Conservation (phyloP, 30 jellyfish, hydroid and myxozoan genomes). For the Phacellophora camtschatica region DNA sequence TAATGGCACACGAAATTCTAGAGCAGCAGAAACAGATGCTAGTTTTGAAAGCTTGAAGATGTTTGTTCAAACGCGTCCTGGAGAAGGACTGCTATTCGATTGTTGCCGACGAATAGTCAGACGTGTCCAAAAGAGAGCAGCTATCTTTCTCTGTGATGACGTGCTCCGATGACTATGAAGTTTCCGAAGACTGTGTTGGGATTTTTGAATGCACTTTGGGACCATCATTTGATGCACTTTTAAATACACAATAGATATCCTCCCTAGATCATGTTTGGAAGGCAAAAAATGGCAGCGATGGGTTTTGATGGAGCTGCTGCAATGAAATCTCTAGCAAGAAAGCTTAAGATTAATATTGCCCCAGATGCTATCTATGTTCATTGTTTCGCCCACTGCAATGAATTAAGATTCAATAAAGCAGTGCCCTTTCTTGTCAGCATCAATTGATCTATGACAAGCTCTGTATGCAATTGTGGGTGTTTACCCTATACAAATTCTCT, state of each 20-base stretch:
- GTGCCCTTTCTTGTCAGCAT: not conserved
- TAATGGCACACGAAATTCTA: too few species aligned
- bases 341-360: slow-evolving; percentile 36
- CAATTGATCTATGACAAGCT: not conserved
- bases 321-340: slow-evolving; percentile 4
- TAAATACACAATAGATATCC: slow-evolving; percentile 15
- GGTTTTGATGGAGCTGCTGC: slow-evolving; percentile 66
- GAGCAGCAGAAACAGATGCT: too few species aligned
- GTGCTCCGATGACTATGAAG: too few species aligned
- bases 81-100: too few species aligned
- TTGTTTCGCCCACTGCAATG: slow-evolving; percentile 44
- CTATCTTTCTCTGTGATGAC: too few species aligned
- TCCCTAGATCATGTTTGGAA: slow-evolving; percentile 1
- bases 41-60: too few species aligned
- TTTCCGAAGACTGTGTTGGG: slow-evolving; percentile 42
- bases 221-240: slow-evolving; percentile 12
- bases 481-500: not conserved
- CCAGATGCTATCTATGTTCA: slow-evolving; percentile 40
- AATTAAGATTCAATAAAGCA: not conserved
- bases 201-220: slow-evolving; percentile 44
- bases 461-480: slow-evolving; percentile 34
- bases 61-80: too few species aligned
- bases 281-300: slow-evolving; percentile 31
- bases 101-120: too few species aligned
- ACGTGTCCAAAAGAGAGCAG: too few species aligned